Evolutionary conservation across 1,140 invertebrate genomes (phyloP).

Genomic region (Cyphomyrmex costatus): DNA sequence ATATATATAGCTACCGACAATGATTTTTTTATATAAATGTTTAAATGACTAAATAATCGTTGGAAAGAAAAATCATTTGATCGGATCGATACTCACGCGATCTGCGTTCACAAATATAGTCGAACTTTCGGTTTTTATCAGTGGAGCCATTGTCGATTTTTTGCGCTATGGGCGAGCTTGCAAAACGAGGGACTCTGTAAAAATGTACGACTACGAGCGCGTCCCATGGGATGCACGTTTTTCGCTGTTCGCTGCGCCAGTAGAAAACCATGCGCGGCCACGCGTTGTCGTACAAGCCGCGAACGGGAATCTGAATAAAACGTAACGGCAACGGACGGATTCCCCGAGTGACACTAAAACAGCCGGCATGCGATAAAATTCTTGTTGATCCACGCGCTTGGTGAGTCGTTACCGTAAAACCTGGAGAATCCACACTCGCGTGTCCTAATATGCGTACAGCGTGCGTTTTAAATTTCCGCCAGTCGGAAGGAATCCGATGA

Average conservation of each 20-base stretch:
- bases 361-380: slow-evolving; percentile 43
- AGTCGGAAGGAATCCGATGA: slow-evolving; percentile 1
- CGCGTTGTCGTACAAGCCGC: slow-evolving; percentile 34
- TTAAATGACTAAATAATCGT: slow-evolving; percentile 5
- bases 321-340: background rate
- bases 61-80: background rate
- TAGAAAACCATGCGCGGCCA: slow-evolving; percentile 25
- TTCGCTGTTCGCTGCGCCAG: background rate
- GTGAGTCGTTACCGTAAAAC: slow-evolving; percentile 52
- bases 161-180: slow-evolving; percentile 15
- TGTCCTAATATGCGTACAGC: background rate
- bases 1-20: background rate
- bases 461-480: slow-evolving; percentile 22
- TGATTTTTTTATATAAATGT: background rate
- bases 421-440: background rate
- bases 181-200: slow-evolving; percentile 11
- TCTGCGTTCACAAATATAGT: background rate
- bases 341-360: slow-evolving; percentile 39
- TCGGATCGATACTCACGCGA: background rate
- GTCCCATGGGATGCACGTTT: slow-evolving; percentile 28
- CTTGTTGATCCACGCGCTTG: slow-evolving; percentile 16
- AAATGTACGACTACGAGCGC: slow-evolving; percentile 18
- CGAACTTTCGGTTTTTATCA: slow-evolving; percentile 34
- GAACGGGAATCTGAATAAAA: slow-evolving; percentile 48
- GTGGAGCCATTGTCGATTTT: slow-evolving; percentile 24